Base-by-base conservation (phyloP, 2,113 vertebrate genomes). In the Corvus moneduloides region DNA sequence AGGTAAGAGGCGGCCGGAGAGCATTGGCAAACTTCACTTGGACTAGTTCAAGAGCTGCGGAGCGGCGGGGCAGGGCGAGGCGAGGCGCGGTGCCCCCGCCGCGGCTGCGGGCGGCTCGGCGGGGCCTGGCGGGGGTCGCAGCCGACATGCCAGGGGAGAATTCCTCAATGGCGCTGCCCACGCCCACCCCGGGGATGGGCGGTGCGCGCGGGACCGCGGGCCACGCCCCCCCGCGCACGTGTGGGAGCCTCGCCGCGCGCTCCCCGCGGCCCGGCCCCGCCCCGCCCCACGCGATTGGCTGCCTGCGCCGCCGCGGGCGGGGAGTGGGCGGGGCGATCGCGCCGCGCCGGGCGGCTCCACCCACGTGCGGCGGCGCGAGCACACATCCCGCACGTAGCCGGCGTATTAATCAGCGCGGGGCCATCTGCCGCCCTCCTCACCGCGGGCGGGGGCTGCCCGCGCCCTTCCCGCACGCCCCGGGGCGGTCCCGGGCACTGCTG, bases 161-260 rank as follows among this genome's bases (percentile, higher is more conserved):
- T 74, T 96, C 90, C 91, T 95, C 98, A 98, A 99, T 98, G 98
- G 98, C 98, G 98, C 96, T 94, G 92, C 49, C 81, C 91, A 51
- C 78, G 64, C 93, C 95, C 81, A 2, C 63, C 7, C 28, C 13
- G 1, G 4, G 16, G 23, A 22, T 20, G 46, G 87, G 87, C 54
- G 59, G 35, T 8, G 39, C 39, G 11, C 39, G 39, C 39, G 11
- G 39, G 39, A 1, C 13, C 9, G 11, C 4, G 10, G 28, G 27
- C 75, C 67, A 14, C 78, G 16, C 90, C 83, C 76, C 16, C 58
- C n/a, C 37, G 10, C 35, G 83, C 72, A 86, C 81, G 80, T 89
- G 84, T 2, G 63, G 55, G 3, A 48, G 22, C 35, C 49, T 54
- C 10, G 11, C 44, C 28, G 46, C 52, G 3, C 0, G 23, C 16